A percentile compares a stretch with the other conserved stretches of the same genome.
These are phyloP conservation scores for Pipra filicauda DNA, from an alignment of 2,113 vertebrate species.

Conservation along the genomic window DNA sequence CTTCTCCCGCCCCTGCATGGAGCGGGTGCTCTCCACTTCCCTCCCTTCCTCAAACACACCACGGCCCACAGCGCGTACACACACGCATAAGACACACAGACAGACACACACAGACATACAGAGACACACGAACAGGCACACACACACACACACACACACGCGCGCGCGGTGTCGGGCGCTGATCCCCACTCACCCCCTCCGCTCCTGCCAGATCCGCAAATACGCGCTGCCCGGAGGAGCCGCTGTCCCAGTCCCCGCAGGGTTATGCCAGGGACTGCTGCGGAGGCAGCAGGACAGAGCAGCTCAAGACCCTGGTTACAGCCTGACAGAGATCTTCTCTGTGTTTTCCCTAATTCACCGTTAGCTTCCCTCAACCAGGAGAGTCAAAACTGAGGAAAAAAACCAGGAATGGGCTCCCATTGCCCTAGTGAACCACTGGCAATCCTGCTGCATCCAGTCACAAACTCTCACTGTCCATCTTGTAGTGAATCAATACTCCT, in stretches of 20 bases:
- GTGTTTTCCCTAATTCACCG: background rate
- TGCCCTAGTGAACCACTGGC: background rate
- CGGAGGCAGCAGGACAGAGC: background rate
- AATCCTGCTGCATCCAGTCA: background rate
- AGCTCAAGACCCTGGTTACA: background rate
- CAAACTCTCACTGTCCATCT: background rate
- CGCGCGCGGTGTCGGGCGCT: accelerated
- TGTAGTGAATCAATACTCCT: background rate
- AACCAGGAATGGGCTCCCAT: background rate
- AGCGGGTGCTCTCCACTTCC: no score
- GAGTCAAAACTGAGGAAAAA: accelerated
- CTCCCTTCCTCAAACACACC: background rate
- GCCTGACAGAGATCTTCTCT: background rate
- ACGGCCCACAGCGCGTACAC: background rate
- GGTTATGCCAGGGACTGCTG: background rate
- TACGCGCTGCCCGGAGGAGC: no score
- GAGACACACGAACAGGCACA: no score
- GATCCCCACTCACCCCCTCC: background rate
- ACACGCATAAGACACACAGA: no score
- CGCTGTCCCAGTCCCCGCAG: accelerated
- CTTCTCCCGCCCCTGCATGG: background rate
- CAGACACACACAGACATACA: no score
- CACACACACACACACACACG: no score
- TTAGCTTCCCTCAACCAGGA: background rate
- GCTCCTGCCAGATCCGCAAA: accelerated